phyloP scores from a whole-genome alignment of 2,888 invertebrate species.

The Latrodectus elegans region DNA sequence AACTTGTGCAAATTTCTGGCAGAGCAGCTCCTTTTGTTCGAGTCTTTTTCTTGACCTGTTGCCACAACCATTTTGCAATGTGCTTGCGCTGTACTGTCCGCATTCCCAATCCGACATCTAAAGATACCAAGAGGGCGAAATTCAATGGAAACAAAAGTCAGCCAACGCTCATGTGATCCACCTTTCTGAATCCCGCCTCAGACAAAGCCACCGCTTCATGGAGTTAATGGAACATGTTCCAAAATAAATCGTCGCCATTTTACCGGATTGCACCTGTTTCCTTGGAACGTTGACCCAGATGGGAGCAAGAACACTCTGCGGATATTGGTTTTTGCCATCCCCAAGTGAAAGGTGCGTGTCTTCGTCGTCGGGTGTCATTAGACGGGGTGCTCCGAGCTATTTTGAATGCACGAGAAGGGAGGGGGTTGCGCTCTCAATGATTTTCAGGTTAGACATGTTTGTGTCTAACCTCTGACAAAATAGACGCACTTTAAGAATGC shows the following conservation, averaged over 20 bases:
- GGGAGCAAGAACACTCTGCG: conserved; percentile 16
- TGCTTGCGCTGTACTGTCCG: neutral
- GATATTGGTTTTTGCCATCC: neutral
- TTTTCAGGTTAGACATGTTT: conserved; percentile 24
- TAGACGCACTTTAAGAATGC: neutral
- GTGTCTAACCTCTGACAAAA: neutral
- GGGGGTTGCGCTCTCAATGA: conserved; percentile 26
- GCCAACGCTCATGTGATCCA: neutral
- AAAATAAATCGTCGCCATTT: conserved; percentile 38
- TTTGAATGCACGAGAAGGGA: conserved; percentile 9
- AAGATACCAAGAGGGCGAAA: neutral
- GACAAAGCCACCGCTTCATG: conserved; percentile 24
- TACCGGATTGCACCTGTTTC: conserved; percentile 47
- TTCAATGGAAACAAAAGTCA: neutral
- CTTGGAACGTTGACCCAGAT: conserved; percentile 61
- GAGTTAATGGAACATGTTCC: conserved; percentile 32
- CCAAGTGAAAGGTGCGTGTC: neutral
- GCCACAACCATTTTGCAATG: neutral
- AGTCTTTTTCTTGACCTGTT: neutral
- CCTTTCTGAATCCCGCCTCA: neutral
- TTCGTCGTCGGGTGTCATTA: neutral
- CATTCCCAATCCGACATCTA: neutral
- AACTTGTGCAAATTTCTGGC: neutral
- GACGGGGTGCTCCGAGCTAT: neutral
- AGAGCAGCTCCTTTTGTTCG: neutral